These are phyloP conservation scores for Drosophila seclusa DNA, from an alignment of 2,888 invertebrate species.

Conservation along the genomic window DNA sequence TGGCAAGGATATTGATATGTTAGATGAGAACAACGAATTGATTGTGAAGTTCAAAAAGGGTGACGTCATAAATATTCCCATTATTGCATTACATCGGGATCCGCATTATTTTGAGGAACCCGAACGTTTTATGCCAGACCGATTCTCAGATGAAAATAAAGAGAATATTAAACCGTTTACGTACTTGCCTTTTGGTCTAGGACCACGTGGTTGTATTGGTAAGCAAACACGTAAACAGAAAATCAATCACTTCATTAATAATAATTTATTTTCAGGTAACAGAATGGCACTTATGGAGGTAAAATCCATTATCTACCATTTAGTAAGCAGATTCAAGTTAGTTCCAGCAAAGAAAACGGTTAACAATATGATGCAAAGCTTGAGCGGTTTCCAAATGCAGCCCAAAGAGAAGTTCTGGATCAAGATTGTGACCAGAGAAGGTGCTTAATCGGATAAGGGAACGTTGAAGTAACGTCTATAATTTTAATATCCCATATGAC, in stretches of 20 bases:
- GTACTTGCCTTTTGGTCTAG: conserved; percentile 78
- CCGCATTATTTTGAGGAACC: conserved; percentile 83
- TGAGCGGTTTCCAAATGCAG: conserved; percentile 49
- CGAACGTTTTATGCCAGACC: conserved; percentile 86
- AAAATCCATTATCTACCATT: conserved; percentile 73
- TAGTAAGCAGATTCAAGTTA: conserved; percentile 67
- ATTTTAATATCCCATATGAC: neutral
- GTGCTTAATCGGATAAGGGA: neutral
- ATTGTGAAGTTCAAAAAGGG: conserved; percentile 51
- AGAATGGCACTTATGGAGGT: conserved; percentile 79
- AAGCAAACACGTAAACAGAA: neutral
- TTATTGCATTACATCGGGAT: conserved; percentile 85
- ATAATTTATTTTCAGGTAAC: conserved; percentile 41
- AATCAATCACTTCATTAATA: neutral
- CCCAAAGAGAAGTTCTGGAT: conserved; percentile 75
- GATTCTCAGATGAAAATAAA: conserved; percentile 84
- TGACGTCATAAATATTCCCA: conserved; percentile 78
- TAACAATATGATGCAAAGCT: conserved; percentile 57
- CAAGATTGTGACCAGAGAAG: conserved; percentile 57
- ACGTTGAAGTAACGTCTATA: neutral
- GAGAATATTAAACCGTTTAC: conserved; percentile 47
- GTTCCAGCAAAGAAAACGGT: conserved; percentile 59
- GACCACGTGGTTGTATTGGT: conserved; percentile 85
- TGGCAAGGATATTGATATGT: conserved; percentile 85
- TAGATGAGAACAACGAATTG: conserved; percentile 51